Base-by-base conservation (phyloP, 2,113 vertebrate genomes). In the Anguilla rostrata region DNA sequence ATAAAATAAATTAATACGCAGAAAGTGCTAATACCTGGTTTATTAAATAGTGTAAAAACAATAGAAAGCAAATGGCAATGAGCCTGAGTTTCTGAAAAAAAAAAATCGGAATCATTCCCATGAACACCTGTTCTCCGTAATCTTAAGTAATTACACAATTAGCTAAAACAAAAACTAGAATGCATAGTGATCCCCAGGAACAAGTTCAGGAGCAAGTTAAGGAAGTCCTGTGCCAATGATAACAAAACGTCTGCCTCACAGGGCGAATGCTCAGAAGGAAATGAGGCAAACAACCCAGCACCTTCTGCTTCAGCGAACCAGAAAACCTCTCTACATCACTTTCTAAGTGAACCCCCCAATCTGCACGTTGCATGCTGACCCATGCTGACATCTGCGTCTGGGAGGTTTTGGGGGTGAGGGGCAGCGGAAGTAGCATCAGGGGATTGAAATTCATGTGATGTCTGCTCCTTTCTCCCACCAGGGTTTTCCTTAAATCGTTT, bases 291-390 rank as follows among this genome's bases (percentile, higher is more conserved):
- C 26, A 82, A 89, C 63, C 6, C 22, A 49, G 26, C 41, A 16
- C 87, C 60, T 87, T 90, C 82, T 88, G 80, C 80, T 87, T 87
- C 85, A 87, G 82, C 66, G 87, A 88, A 43, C 84, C 40, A 89
- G 63, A 88, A 86, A 86, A 88, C 22, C 18, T 87, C 53, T 86
- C 63, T 83, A 40, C 84, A 80, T 81, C 84, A 7, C 84, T 83
- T 89, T 39, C 83, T n/a, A 75, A 91, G 82, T 82, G 84, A 88
- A 87, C 78, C 86, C 87, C 86, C 87, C 85, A 91, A 86, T 92
- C 87, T 87, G 78, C 86, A 90, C 83, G 49, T 87, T 87, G 78
- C 86, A 90, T 84, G 49, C 82, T 92, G 88, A 91, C 88, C 91
- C 86, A 87, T 86, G 90, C 89, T 92, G 85, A 78, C 3, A 57